phyloP scores from a whole-genome alignment of 2,888 invertebrate species.

The Aphodius granarius region DNA sequence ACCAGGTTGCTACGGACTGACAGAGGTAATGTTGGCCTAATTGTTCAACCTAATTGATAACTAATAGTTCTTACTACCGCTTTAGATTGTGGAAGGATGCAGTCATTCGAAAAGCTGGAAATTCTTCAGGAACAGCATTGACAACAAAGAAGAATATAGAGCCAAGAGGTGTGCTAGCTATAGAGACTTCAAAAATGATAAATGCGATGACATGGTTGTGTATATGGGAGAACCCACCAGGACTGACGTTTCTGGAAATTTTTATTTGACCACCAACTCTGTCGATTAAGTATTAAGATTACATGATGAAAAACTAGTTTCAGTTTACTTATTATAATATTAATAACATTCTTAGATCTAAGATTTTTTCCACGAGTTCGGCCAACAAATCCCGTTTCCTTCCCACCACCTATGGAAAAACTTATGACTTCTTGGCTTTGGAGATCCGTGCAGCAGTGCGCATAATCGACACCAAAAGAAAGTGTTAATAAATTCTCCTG shows the following conservation, averaged over 20 bases:
- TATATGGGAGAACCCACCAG: constrained; percentile 26
- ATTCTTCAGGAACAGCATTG: constrained; percentile 31
- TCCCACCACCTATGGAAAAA: constrained; percentile 95
- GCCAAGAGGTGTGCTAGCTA: constrained; percentile 31
- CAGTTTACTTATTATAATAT: too few species aligned
- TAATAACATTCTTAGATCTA: background rate
- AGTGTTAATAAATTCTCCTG: constrained; percentile 94
- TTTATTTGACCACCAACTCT: constrained; percentile 23
- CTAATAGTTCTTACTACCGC: background rate
- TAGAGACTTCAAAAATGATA: constrained; percentile 22
- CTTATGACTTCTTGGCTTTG: constrained; percentile 56
- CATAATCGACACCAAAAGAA: constrained; percentile 92
- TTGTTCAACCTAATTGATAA: background rate
- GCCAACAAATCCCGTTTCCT: constrained; percentile 71
- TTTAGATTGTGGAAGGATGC: constrained; percentile 32
- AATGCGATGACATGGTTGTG: constrained; percentile 24
- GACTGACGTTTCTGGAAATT: constrained; percentile 22
- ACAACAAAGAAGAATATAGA: constrained; percentile 11
- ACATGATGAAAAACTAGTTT: too few species aligned
- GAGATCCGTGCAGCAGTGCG: constrained; percentile 75
- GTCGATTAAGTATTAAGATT: background rate
- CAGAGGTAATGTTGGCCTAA: constrained; percentile 10
- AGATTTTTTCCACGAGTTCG: background rate
- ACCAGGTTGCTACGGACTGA: constrained; percentile 42
- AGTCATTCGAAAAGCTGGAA: constrained; percentile 33